Base-by-base conservation (phyloP, 2,113 vertebrate genomes). In the Nothoprocta pentlandii region DNA sequence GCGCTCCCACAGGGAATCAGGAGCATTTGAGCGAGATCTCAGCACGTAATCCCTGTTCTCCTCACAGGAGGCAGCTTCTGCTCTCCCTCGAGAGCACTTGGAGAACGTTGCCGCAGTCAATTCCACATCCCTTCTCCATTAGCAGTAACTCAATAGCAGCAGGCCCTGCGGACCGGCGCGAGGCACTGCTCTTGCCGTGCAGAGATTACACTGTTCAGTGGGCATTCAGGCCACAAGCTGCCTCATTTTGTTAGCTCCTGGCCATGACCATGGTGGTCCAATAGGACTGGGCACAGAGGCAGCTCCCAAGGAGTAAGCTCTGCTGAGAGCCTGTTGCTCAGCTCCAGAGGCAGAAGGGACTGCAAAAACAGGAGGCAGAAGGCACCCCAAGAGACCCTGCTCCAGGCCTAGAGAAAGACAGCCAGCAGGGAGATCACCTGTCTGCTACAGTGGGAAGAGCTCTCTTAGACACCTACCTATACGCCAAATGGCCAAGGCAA, bases 141-240 rank as follows among this genome's bases (percentile, higher is more conserved):
- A 63, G 9, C 85, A 91, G 76, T 58, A 93, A 92, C 91, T 95
- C 94, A 93, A 63, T 70, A 85, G 53, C 80, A 49, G 73, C 7
- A n/a, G 75, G 77, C 80, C 85, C 83, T 63, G 70, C 0, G 1
- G 91, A 89, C 53, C 47, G 3, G 34, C 16, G 54, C 92, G 93
- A 77, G 51, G 78, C 75, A 69, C 66, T 77, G 51, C 14, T 92
- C 87, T 71, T 1, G 1, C 32, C 77, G 41, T 8, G 7, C 66
- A 68, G 80, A 94, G 92, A 87, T 95, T n/a, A 80, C 44, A 59
- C 53, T 71, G 61, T 78, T 93, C 51, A 96, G 80, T 79, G 75
- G 92, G 79, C 13, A 20, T 5, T 9, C 77, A 51, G 91, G 59
- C 63, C 87, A 90, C 80, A 92, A 89, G 85, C 73, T 51, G 64